Base-by-base conservation (phyloP, 1,140 invertebrate genomes). In the Sitodiplosis mosellana region DNA sequence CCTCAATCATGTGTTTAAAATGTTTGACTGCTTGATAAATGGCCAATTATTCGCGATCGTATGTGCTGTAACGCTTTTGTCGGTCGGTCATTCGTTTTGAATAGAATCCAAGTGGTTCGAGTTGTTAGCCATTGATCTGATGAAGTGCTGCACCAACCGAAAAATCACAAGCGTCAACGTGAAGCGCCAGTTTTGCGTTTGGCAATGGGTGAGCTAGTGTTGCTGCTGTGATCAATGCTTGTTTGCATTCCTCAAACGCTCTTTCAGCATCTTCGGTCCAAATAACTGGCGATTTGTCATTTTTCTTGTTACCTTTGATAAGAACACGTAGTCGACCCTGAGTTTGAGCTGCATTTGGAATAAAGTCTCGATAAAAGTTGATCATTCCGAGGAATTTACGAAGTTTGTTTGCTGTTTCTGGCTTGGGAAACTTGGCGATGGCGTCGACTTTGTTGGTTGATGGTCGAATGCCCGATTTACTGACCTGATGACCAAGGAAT, bases 21-120 rank as follows among this genome's bases (percentile, higher is more conserved):
- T 65, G 58, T 48, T 64, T 56, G 1, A 69, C 51, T 7, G 57
- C 55, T 12, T 52, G 46, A 52, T 69, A 72, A 18, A 68, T 62
- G 1, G 65, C 69, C 5, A 71, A 46, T 1, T 73, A 51, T 53
- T 74, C 68, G 6, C 64, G 47, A 48, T 69, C 66, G 53, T 64
- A 71, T 2, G 63, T 55, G 11, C 54, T 55, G 40, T 67, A 67
- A 21, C 61, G 59, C 17, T 48, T 36, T 52, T 70, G 54, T 1
- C 57, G 45, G 15, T 51, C 34, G 6, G 38, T 56, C 0, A 69
- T 46, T 48, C 65, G 66, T 43, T 55, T 59, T 10, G 63, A 66
- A 44, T 65, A 67, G 48, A 65, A 69, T 18, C 54, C 60, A 1
- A 67, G 44, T 2, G 61, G 63, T 52, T 56, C 46, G 49, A 53